Evolutionary conservation across 2,797 vertebrate genomes (phyloP), one percentile per base, ranked within the genome.

Genomic region (Enteromius argenteus): DNA sequence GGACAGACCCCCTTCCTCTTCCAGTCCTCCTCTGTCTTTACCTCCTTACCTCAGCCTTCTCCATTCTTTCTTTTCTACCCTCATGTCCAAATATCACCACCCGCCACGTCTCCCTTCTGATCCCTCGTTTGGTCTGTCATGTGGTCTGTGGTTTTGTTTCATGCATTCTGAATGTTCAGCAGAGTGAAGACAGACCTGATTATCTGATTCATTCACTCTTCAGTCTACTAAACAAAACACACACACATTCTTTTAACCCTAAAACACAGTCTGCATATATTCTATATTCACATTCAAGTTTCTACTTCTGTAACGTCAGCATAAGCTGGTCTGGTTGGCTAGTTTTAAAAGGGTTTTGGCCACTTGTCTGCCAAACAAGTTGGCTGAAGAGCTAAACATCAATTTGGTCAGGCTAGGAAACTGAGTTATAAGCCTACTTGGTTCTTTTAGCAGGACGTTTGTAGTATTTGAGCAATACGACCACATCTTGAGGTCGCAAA

Each of bases 101-200:
- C 68, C 30, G 30, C 30, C 56, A 64, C 17, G 71, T 11, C 15
- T 49, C 58, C 60, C 30, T 44, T 68, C 6, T 67, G 62, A 73
- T 74, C 66, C 60, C 83, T 69, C 21, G 14, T 3, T 72, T 17
- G 27, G 17, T 44, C 17, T 9, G 51, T 30, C 21, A 64, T 76
- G 73, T 53, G 85, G 30, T 35, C 19, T 87, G 82, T 39, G 79
- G 62, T 79, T 78, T 74, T n/a, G 69, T 76, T 69, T 87, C 80
- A 85, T 71, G 80, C 86, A 85, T 85, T 86, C 81, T 82, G n/a
- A 56, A 69, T 74, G 23, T 42, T 79, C 79, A 79, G 39, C 17
- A 14, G 73, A 64, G 85, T 77, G 81, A 78, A 67, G n/a, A 78
- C 53, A 80, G 78, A 76, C 49, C 60, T 21, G 81, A 86, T 84